Evolutionary conservation across 2,797 vertebrate species (phyloP).

Genomic region (Apodemus agrarius): DNA sequence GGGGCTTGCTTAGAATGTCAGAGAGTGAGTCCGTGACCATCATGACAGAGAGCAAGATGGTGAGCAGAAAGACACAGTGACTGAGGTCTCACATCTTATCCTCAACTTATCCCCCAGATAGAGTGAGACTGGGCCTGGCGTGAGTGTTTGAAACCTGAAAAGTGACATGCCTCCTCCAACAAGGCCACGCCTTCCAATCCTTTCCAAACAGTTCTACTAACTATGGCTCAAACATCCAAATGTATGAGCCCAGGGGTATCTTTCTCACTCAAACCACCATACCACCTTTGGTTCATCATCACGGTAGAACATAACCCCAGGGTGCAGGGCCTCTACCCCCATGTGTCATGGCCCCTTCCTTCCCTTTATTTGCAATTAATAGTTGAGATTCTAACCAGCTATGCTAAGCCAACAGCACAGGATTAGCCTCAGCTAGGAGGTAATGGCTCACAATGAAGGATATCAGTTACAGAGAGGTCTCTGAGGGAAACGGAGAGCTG

Average conservation of each 20-base stretch:
- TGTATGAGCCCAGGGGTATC: background rate
- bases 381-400: background rate
- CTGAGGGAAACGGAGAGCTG: background rate
- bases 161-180: background rate
- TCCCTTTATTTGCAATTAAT: background rate
- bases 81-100: background rate
- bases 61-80: background rate
- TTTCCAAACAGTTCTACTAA: background rate
- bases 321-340: background rate
- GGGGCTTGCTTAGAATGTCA: background rate
- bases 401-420: background rate
- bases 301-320: background rate
- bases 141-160: background rate
- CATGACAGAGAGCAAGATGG: no score
- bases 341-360: background rate
- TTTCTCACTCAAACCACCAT: no score
- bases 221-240: background rate
- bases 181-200: background rate
- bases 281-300: background rate
- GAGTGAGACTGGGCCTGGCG: background rate
- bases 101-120: background rate
- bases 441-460: background rate
- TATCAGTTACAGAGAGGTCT: background rate
- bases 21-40: background rate
- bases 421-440: background rate